Base-by-base conservation (phyloP, 2,888 invertebrate species). In the Nemotelus pantherinus region DNA sequence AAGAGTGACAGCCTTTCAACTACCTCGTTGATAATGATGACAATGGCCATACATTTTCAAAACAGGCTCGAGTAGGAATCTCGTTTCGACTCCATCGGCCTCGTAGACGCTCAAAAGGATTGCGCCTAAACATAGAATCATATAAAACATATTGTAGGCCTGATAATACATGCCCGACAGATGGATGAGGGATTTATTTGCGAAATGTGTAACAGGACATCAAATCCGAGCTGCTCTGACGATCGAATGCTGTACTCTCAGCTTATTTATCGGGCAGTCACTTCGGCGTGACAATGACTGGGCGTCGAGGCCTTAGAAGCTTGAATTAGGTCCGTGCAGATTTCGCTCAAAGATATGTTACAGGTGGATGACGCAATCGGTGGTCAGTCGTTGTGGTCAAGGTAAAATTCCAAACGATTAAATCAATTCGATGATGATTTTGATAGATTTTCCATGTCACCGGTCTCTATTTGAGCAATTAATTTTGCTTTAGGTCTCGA, bases 401-500 rank as follows among this genome's bases (percentile, higher is more conserved):
- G 77, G 77, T 81, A 81, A 83, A 86, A 86, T 86, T 86, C 86
- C 86, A 84, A 86, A 85, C 86, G 86, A 86, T 86, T 86, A 86
- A 86, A 86, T 86, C 86, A 86, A 85, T 86, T 86, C 86, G 86
- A 86, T 86, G 77, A 84, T 86, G 86, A 86, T 86, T 86, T 85
- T 86, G 86, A 86, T 86, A 86, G 86, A 86, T 86, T 85, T 84
- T 84, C 84, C 83, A 85, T 85, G 85, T 84, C 85, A 57, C 45
- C 57, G 4, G 10, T 4, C 57, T 57, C 60, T n/a, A 60, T 60
- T 25, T 60, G 60, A n/a, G 41, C 60, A 60, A 60, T 60, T 60
- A 60, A 43, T 60, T 60, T 41, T 60, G 41, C 39, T 7, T 60
- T 39, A 60, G 60, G 2, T 60, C 25, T 25, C 25, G 25, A 25